These are phyloP conservation scores for Epinotia brunnichana DNA, from an alignment of 2,888 invertebrate species.

Conservation along the genomic window DNA sequence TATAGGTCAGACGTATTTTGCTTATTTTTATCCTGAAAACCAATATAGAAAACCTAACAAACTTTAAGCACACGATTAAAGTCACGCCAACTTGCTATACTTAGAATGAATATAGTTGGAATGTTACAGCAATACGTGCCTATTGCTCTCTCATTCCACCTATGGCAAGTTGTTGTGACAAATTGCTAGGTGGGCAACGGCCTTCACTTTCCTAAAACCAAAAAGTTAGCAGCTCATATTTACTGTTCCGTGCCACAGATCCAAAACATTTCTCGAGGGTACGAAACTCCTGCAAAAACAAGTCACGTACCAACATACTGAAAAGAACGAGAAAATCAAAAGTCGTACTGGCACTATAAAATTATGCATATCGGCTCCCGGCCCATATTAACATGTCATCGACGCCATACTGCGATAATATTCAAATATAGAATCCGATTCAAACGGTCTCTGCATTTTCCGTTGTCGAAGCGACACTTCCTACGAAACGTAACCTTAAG, in stretches of 20 bases:
- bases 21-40: too few relatives aligned
- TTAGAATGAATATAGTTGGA: too few relatives aligned
- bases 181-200: too few relatives aligned
- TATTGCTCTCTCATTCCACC: too few relatives aligned
- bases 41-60: too few relatives aligned
- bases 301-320: conserved; percentile 40
- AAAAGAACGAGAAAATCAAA: conserved; percentile 43
- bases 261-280: conserved; percentile 6
- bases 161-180: too few relatives aligned
- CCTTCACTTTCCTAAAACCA: background rate
- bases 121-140: too few relatives aligned
- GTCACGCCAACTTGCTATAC: too few relatives aligned
- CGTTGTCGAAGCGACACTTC: conserved; percentile 19
- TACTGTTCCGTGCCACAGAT: conserved; percentile 24
- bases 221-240: background rate
- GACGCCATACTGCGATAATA: conserved; percentile 44
- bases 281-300: conserved; percentile 13
- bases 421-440: conserved; percentile 42
- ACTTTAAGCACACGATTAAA: too few relatives aligned
- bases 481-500: conserved; percentile 11
- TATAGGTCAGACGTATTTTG: too few relatives aligned
- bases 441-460: conserved; percentile 27
- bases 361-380: conserved; percentile 44
- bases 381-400: conserved; percentile 44
- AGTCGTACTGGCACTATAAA: conserved; percentile 42